phyloP scores from a whole-genome alignment of 2,888 invertebrate species.

The Ommatoiulus sabulosus region DNA sequence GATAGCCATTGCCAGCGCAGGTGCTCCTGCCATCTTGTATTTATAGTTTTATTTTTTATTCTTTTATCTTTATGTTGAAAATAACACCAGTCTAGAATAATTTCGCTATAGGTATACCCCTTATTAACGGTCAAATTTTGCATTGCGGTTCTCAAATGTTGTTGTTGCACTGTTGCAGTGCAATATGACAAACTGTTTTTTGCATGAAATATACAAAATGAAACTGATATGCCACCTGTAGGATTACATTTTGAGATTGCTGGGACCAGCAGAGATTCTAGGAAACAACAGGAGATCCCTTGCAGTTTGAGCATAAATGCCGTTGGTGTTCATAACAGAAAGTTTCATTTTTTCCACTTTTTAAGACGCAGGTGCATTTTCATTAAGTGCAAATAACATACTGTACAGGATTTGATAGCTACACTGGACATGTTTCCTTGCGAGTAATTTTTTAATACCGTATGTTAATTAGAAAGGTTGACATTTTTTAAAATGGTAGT shows the following conservation, averaged over 20 bases:
- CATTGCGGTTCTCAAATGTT: neutral
- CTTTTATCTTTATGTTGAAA: neutral
- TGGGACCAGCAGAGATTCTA: neutral
- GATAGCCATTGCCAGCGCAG: neutral
- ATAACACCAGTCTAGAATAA: neutral
- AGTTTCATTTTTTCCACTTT: no score
- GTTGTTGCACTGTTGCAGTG: neutral
- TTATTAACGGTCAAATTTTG: neutral
- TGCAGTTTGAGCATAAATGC: neutral
- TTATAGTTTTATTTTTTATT: neutral
- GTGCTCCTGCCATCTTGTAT: conserved; percentile 3
- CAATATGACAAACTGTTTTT: neutral
- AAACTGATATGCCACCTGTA: neutral
- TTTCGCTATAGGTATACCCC: neutral
- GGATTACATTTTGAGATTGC: neutral
- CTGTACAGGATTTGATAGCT: no score
- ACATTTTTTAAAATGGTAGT: no score
- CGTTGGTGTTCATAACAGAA: no score
- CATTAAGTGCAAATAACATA: no score
- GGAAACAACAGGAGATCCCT: neutral
- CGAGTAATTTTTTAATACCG: neutral
- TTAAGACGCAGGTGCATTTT: no score
- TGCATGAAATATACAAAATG: neutral
- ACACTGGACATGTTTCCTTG: no score
- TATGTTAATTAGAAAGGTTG: neutral